A percentile compares a stretch with the other conserved stretches of the same genome.
Evolutionary conservation across 2,113 vertebrate genomes (phyloP).

Genomic region (Actenoides hombroni): DNA sequence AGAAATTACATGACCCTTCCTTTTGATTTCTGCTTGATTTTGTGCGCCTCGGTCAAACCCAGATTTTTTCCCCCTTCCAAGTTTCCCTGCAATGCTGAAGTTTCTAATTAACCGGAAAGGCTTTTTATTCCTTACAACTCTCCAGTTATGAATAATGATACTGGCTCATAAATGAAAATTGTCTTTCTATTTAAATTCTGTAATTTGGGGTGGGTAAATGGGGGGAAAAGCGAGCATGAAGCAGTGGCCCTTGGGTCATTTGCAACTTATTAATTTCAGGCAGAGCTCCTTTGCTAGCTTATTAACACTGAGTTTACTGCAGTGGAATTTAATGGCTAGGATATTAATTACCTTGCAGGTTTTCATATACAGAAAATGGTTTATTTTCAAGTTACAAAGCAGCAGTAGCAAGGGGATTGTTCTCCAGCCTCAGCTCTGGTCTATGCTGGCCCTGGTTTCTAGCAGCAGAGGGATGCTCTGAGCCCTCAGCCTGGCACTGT

Average conservation of each 20-base stretch:
- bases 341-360: constrained; percentile 68
- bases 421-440: not conserved
- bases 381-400: constrained; percentile 8
- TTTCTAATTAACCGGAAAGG: constrained; percentile 70
- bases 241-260: constrained; percentile 69
- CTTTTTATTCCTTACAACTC: constrained; percentile 56
- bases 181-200: constrained; percentile 75
- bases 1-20: not conserved
- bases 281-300: constrained; percentile 51
- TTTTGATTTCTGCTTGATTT: not conserved
- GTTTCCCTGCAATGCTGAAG: constrained; percentile 27
- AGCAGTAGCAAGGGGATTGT: not conserved
- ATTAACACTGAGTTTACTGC: constrained; percentile 58
- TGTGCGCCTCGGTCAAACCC: not conserved
- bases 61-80: not conserved
- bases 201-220: constrained; percentile 20
- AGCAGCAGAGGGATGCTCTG: not conserved
- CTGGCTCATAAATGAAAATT: constrained; percentile 71
- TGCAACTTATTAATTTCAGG: constrained; percentile 79
- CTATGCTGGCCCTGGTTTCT: not conserved
- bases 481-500: not conserved
- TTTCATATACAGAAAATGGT: not conserved
- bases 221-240: constrained; percentile 51
- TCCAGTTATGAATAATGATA: constrained; percentile 72
- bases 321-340: constrained; percentile 47